Conservation (phyloP, 2,113 vertebrate genomes). For the Mionectes macconnelli region DNA sequence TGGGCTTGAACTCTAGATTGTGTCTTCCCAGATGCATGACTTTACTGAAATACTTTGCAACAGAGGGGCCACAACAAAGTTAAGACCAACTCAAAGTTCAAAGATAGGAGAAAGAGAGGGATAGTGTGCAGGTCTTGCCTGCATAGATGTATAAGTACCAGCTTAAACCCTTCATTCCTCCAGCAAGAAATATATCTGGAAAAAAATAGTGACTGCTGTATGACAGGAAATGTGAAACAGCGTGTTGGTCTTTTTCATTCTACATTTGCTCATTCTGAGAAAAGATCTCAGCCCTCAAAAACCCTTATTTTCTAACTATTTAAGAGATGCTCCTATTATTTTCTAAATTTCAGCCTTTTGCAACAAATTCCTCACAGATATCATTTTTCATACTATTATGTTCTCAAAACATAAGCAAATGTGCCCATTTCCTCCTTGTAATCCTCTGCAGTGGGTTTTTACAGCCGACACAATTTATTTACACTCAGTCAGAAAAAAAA, state of each 20-base stretch:
- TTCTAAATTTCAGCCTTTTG: neutral
- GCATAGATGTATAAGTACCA: neutral
- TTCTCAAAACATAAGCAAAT: neutral
- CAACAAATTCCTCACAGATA: neutral
- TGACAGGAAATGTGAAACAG: neutral
- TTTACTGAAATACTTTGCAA: neutral
- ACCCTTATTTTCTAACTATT: neutral
- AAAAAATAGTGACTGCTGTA: neutral
- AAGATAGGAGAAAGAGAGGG: neutral
- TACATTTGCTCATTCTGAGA: neutral
- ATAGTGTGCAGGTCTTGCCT: neutral
- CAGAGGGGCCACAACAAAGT: neutral
- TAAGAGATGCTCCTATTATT: neutral
- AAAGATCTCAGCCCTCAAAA: neutral
- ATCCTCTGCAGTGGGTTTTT: neutral
- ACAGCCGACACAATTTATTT: neutral
- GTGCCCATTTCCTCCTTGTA: neutral
- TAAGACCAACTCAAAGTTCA: neutral
- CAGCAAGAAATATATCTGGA: neutral
- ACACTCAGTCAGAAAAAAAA: neutral
- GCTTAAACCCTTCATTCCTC: neutral
- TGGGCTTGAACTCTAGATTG: neutral
- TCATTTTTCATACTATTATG: neutral
- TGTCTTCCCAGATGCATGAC: neutral
- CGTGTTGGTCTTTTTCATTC: neutral